Percentiles rank a stretch among this genome's conserved stretches.
Conservation (phyloP, 37 sponge, comb jelly and placozoan species). For the Halisarca cf. caerulea region DNA sequence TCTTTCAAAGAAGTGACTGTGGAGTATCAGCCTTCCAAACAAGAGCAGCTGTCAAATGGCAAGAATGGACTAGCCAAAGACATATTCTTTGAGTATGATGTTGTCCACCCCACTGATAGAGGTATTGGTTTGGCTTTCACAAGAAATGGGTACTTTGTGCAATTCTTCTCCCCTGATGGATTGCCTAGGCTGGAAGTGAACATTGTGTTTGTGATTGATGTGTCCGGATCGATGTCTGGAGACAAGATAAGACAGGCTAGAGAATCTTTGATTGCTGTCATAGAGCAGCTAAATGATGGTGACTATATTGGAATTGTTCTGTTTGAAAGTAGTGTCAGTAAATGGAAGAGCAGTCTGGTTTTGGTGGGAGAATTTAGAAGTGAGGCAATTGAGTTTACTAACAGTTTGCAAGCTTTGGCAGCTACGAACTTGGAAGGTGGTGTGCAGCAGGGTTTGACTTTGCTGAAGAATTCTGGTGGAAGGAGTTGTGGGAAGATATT, state of each 20-base stretch:
- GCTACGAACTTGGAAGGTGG: slow-evolving; percentile 56
- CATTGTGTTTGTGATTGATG: slow-evolving; percentile 68
- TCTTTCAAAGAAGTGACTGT: slow-evolving; percentile 17
- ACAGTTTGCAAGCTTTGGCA: slow-evolving; percentile 30
- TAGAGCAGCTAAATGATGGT: slow-evolving; percentile 28
- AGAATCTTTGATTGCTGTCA: slow-evolving; percentile 48
- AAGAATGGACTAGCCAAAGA: slow-evolving; percentile 39
- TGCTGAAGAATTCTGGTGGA: slow-evolving; percentile 18
- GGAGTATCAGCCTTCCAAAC: slow-evolving; percentile 25
- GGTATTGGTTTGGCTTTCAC: slow-evolving; percentile 38
- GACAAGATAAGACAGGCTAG: slow-evolving; percentile 56
- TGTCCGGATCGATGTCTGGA: slow-evolving; percentile 67
- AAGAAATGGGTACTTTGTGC: slow-evolving; percentile 62
- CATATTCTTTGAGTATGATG: slow-evolving; percentile 56
- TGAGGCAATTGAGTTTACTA: slow-evolving; percentile 23
- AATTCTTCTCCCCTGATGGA: slow-evolving; percentile 54
- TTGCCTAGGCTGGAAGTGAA: slow-evolving; percentile 27
- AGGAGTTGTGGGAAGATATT: slow-evolving; percentile 26
- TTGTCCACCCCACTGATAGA: slow-evolving; percentile 14
- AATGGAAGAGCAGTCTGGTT: slow-evolving; percentile 30
- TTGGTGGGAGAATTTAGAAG: slow-evolving; percentile 30
- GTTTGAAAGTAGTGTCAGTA: slow-evolving; percentile 17
- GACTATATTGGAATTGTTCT: slow-evolving; percentile 58
- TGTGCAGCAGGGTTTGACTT: slow-evolving; percentile 10
- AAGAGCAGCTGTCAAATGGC: slow-evolving; percentile 24